Evolutionary conservation across 2,888 invertebrate species (phyloP).

Genomic region (Panopea generosa): DNA sequence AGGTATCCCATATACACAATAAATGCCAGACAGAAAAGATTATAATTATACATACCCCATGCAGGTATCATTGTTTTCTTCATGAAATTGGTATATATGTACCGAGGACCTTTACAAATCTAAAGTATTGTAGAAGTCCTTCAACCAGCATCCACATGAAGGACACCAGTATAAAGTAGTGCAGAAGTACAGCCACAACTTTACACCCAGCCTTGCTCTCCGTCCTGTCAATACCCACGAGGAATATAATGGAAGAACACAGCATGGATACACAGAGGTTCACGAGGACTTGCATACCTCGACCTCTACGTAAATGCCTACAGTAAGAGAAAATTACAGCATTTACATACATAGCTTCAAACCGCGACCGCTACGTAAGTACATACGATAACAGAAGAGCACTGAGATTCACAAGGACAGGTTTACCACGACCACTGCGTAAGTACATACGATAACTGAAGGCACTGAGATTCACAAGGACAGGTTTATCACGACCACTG

Average conservation of each 20-base stretch:
- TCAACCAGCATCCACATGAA: conserved; percentile 90
- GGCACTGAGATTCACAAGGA: no score
- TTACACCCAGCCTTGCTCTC: conserved; percentile 86
- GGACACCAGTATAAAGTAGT: conserved; percentile 85
- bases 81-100: conserved; percentile 87
- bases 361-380: no score
- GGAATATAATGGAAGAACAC: conserved; percentile 87
- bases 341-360: no score
- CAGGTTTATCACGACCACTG: no score
- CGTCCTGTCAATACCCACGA: conserved; percentile 80
- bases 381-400: no score
- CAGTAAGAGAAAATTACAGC: conserved; percentile 3
- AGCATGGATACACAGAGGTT: conserved; percentile 89
- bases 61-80: conserved; percentile 87
- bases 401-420: conserved; percentile 89
- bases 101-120: conserved; percentile 89
- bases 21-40: no score
- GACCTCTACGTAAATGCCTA: conserved; percentile 88
- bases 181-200: conserved; percentile 87
- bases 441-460: no score
- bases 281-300: conserved; percentile 89
- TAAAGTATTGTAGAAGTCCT: conserved; percentile 89
- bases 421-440: conserved; percentile 89
- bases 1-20: no score
- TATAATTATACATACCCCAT: conserved; percentile 21